Evolutionary conservation across 2,888 invertebrate species (phyloP).

Genomic region (Acanthosoma haemorrhoidale): DNA sequence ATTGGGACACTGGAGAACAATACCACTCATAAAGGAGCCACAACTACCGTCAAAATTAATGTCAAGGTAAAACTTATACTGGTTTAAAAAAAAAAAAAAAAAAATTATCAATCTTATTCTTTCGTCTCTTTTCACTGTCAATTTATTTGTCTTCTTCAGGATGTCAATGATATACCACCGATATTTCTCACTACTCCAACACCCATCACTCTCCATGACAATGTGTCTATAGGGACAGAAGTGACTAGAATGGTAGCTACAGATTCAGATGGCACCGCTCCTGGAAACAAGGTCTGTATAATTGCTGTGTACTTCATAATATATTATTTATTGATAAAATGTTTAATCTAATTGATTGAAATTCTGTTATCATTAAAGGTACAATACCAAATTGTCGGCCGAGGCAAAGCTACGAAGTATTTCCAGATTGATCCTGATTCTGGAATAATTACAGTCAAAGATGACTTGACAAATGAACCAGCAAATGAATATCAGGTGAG

Average conservation of each 20-base stretch:
- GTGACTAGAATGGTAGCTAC: slow-evolving; percentile 75
- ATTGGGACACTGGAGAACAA: slow-evolving; percentile 81
- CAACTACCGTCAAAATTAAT: slow-evolving; percentile 65
- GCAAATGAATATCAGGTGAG: slow-evolving; percentile 79
- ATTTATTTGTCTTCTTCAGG: slow-evolving; percentile 50
- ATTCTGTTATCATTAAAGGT: slow-evolving; percentile 36
- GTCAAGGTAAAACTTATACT: slow-evolving; percentile 67
- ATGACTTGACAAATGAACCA: slow-evolving; percentile 76
- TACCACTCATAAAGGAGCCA: slow-evolving; percentile 61
- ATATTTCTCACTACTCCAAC: slow-evolving; percentile 77
- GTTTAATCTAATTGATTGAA: background rate
- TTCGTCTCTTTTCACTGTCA: slow-evolving; percentile 27
- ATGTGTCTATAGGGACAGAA: slow-evolving; percentile 72
- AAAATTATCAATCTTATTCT: no score
- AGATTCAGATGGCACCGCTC: slow-evolving; percentile 78
- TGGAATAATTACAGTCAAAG: slow-evolving; percentile 72
- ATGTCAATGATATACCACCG: slow-evolving; percentile 82
- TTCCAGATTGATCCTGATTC: slow-evolving; percentile 83
- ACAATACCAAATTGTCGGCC: slow-evolving; percentile 72
- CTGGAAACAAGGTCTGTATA: slow-evolving; percentile 65
- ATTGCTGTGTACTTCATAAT: background rate
- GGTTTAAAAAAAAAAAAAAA: no score
- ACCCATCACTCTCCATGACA: slow-evolving; percentile 77
- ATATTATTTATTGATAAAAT: background rate
- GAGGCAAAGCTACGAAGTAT: slow-evolving; percentile 74